phyloP scores from a whole-genome alignment of 2,113 vertebrate species.

The Pseudorhombus dupliciocellatus region DNA sequence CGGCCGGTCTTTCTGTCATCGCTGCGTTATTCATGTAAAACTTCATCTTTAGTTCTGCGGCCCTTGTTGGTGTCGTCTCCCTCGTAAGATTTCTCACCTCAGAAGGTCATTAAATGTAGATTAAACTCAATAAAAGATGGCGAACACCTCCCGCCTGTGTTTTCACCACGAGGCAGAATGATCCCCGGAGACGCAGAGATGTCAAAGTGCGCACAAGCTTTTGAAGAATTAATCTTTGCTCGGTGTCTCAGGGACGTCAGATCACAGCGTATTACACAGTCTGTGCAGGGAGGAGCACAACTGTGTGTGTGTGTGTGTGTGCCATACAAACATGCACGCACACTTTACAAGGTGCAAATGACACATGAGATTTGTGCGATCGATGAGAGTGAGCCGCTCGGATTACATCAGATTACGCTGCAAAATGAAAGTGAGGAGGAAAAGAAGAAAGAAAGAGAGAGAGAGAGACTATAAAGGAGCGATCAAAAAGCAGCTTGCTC shows the following conservation, averaged over 20 bases:
- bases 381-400: constrained; percentile 60
- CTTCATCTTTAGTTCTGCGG: not conserved
- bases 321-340: constrained; percentile 9
- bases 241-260: constrained; percentile 37
- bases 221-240: constrained; percentile 56
- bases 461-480: not conserved
- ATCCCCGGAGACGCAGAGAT: constrained; percentile 23
- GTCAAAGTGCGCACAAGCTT: constrained; percentile 44
- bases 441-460: not conserved
- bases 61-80: constrained; percentile 2
- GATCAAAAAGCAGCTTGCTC: constrained; percentile 18
- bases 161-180: constrained; percentile 16
- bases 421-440: constrained; percentile 24
- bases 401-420: constrained; percentile 61
- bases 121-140: not conserved
- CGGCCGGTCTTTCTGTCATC: not conserved
- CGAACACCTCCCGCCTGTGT: constrained; percentile 6
- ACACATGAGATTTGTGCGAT: constrained; percentile 53
- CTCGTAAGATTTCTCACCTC: constrained; percentile 10
- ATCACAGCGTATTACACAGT: constrained; percentile 38
- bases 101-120: constrained; percentile 22
- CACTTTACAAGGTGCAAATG: constrained; percentile 25
- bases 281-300: no score
- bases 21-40: constrained; percentile 27
- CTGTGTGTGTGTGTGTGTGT: no score